phyloP scores from a whole-genome alignment of 2,113 vertebrate genomes.

The Brachypteracias leptosomus region DNA sequence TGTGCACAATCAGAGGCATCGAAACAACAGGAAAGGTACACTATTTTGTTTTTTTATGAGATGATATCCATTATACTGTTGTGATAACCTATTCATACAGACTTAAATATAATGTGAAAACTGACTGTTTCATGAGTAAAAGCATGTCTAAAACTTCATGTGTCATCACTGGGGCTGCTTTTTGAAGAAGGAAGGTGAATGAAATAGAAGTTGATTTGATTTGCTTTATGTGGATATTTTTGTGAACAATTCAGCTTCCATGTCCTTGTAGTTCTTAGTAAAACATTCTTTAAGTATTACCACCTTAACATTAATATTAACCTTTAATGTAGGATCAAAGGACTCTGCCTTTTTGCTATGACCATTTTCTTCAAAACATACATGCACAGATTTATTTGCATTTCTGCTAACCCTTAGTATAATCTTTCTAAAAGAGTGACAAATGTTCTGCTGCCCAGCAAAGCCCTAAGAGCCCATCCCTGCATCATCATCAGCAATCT shows the following conservation, averaged over 20 bases:
- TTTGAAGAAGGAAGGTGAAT: not conserved
- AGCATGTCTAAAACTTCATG: not conserved
- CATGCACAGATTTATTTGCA: not conserved
- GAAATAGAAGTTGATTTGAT: not conserved
- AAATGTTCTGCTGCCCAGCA: not conserved
- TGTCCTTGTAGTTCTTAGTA: not conserved
- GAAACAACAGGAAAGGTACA: slow-evolving; percentile 93
- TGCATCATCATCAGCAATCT: not conserved
- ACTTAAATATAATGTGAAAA: not conserved
- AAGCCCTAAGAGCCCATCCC: not conserved
- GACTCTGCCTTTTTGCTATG: not conserved
- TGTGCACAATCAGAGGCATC: slow-evolving; percentile 88
- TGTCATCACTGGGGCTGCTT: not conserved
- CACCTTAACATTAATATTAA: not conserved
- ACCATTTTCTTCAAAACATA: not conserved
- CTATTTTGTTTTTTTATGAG: not conserved
- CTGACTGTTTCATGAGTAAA: not conserved
- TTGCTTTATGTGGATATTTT: not conserved
- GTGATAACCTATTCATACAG: not conserved
- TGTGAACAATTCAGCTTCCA: not conserved
- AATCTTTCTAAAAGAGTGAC: not conserved
- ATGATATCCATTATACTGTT: not conserved
- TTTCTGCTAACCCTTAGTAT: not conserved
- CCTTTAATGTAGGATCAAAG: not conserved
- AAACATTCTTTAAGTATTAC: not conserved